Evolutionary conservation across 2,113 vertebrate genomes (phyloP).

Genomic region (Corythaixoides concolor): DNA sequence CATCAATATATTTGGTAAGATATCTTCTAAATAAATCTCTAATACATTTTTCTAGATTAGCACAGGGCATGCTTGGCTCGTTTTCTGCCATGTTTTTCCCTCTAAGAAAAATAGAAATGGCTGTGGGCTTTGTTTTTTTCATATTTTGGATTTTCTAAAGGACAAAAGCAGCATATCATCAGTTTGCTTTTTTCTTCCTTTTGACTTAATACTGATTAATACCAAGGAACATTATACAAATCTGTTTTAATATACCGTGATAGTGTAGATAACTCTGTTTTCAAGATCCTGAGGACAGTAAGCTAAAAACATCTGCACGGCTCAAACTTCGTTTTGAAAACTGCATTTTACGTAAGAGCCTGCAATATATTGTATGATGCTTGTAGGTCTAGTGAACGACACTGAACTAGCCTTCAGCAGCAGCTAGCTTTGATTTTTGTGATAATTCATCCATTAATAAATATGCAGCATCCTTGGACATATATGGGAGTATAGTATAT

Average conservation of each 20-base stretch:
- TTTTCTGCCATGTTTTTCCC: not conserved
- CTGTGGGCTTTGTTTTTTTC: not conserved
- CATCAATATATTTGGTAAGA: not conserved
- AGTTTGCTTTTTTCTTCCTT: not conserved
- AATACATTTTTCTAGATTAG: not conserved
- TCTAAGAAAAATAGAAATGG: not conserved
- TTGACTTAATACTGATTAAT: not conserved
- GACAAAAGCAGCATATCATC: not conserved
- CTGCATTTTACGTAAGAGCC: not conserved
- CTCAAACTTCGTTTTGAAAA: not conserved
- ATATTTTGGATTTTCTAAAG: not conserved
- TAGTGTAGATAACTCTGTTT: not conserved
- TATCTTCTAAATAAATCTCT: not conserved
- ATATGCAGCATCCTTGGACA: not conserved
- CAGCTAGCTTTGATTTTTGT: not conserved
- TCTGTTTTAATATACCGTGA: not conserved
- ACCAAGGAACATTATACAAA: not conserved
- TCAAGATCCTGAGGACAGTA: not conserved
- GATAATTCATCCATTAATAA: not conserved
- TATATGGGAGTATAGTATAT: not conserved
- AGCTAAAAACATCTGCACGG: not conserved
- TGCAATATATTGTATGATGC: fast-evolving
- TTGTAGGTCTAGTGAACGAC: not conserved
- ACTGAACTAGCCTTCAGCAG: not conserved
- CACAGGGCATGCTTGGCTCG: not conserved